Base-by-base conservation (phyloP, 2,797 vertebrate species). In the Acipenser ruthenus region DNA sequence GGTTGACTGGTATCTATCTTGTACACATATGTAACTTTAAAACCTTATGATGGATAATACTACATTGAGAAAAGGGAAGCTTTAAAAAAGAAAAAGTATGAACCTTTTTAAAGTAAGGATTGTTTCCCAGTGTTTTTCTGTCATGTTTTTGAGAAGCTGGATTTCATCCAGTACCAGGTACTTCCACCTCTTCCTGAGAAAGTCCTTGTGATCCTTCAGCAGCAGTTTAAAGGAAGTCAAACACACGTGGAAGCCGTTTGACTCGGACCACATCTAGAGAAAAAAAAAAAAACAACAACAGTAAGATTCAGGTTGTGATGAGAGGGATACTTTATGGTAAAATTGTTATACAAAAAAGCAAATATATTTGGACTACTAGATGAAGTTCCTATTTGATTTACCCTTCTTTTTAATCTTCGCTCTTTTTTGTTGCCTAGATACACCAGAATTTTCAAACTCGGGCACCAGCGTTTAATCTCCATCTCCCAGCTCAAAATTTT, bases 381-480 rank as follows among this genome's bases (percentile, higher is more conserved):
- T 6, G 2, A 37, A 15, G 4, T 13, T 58, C 9, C 11, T 12
- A 11, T 3, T 58, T 58, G 4, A 37, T 12, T 63, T 89, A 99
- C 97, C 93, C 83, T 91, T 93, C 96, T 92, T 77, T 94, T 96
- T 62, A 83, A 85, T 84, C 84, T 88, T 65, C 98, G 93, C 59
- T 98, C 94, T 71, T 79, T 73, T 73, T 85, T 92, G 79, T 85
- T 94, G 70, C 97, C 97, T 7, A 96, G 89, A 66, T 99, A 99
- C 8, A 97, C 77, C 10, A 98, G 92, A 51, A 95, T 90, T 82
- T 98, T 99, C 49, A 99, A 79, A 0, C 95, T 94, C 0, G 97
- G 97, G 74, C 95, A 99, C 97, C 97, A 99, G 10, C 97, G 95
- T 74, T 99, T 99, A 73, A 99, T 77, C 72, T 99, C 97, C 64